These are phyloP conservation scores for Tricholaema leucomelas DNA, from an alignment of 2,113 vertebrate species.

Conservation along the genomic window DNA sequence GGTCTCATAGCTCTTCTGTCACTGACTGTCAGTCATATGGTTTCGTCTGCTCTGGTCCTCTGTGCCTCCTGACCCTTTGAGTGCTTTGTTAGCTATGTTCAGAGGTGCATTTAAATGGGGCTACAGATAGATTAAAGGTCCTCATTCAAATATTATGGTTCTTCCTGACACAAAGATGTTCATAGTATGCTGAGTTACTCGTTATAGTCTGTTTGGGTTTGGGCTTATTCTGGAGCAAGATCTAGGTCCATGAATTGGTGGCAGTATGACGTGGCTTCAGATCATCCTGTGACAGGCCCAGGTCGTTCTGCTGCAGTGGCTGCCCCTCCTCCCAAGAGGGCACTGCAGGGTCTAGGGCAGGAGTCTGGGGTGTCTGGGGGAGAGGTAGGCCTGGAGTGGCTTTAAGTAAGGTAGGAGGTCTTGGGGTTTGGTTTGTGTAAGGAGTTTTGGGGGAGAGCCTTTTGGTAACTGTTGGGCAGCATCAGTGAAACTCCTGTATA, in stretches of 20 bases:
- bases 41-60: not conserved
- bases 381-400: no score
- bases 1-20: accelerated
- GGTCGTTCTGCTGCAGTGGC: not conserved
- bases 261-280: accelerated
- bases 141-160: accelerated
- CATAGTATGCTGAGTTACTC: accelerated
- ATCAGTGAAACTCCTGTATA: no score
- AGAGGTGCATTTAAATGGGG: accelerated
- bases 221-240: not conserved
- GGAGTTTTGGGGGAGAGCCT: not conserved
- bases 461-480: not conserved
- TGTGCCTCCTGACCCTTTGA: no score
- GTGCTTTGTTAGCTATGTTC: accelerated
- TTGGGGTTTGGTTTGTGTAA: not conserved
- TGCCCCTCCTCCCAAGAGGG: not conserved
- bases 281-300: not conserved
- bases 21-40: accelerated
- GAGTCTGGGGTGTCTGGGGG: no score
- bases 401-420: no score
- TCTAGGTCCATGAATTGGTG: accelerated
- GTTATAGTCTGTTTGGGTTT: accelerated
- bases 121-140: accelerated
- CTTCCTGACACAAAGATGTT: not conserved
- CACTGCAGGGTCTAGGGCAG: not conserved